Evolutionary conservation across 2,113 vertebrate species (phyloP).

Genomic region (Tetrao urogallus): DNA sequence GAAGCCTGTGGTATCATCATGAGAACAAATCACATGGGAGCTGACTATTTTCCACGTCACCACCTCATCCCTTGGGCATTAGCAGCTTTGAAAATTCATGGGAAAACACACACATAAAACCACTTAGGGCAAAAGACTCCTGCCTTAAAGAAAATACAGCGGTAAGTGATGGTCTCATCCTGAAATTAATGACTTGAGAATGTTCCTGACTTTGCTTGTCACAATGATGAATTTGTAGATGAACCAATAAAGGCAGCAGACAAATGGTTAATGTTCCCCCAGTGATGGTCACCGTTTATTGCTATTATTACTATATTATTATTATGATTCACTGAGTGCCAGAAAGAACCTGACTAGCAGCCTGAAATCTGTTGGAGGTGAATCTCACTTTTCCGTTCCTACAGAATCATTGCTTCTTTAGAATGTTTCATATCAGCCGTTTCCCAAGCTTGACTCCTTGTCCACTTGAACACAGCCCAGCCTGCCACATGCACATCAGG

Average conservation of each 20-base stretch:
- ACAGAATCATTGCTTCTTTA: background rate
- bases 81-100: constrained; percentile 13
- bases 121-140: background rate
- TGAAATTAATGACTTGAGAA: constrained; percentile 44
- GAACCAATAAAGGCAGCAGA: constrained; percentile 41
- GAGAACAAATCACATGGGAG: background rate
- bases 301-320: constrained; percentile 56
- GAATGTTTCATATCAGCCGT: background rate
- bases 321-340: constrained; percentile 44
- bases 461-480: background rate
- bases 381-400: background rate
- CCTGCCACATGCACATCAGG: background rate
- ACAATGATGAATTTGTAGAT: constrained; percentile 34
- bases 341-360: constrained; percentile 21
- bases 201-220: constrained; percentile 47
- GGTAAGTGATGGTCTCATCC: constrained; percentile 15
- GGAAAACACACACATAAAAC: background rate
- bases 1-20: background rate
- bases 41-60: constrained; percentile 18
- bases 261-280: constrained; percentile 58
- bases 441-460: background rate
- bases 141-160: background rate
- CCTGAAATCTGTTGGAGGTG: constrained; percentile 15
- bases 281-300: constrained; percentile 57
- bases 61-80: constrained; percentile 10